phyloP scores from a whole-genome alignment of 2,113 vertebrate genomes.

The Ptyas mucosa region DNA sequence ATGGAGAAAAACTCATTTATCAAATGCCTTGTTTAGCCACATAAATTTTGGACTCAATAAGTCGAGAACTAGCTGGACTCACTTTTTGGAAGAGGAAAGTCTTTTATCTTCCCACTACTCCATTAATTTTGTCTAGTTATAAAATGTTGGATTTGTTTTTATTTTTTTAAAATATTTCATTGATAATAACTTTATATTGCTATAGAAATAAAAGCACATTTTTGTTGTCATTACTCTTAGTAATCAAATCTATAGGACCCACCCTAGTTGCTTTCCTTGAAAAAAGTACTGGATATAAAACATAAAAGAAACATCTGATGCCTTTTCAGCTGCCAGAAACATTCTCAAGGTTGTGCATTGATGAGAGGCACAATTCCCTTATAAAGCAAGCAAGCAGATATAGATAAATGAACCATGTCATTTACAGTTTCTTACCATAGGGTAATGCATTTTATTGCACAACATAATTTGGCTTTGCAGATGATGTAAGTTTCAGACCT shows the following conservation, averaged over 20 bases:
- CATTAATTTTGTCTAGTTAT: not conserved
- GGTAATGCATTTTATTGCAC: rapidly evolving
- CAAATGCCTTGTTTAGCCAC: not conserved
- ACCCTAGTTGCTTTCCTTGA: not conserved
- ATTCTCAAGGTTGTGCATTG: not conserved
- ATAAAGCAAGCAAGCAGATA: not conserved
- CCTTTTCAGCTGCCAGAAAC: not conserved
- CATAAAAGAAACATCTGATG: not conserved
- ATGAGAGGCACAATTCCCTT: not conserved
- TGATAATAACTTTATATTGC: slow-evolving; percentile 7
- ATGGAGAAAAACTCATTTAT: too few species aligned
- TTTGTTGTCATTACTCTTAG: slow-evolving; percentile 16
- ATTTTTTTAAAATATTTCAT: not conserved
- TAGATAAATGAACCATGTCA: not conserved
- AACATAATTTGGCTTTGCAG: not conserved
- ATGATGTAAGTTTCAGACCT: not conserved
- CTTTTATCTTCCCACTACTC: not conserved
- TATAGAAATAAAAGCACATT: slow-evolving; percentile 20
- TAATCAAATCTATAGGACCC: slow-evolving; percentile 6
- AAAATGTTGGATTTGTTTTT: slow-evolving; percentile 29
- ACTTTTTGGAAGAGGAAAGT: not conserved
- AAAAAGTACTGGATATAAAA: not conserved
- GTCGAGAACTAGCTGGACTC: not conserved
- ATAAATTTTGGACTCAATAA: not conserved
- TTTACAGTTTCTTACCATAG: not conserved